Base-by-base conservation (phyloP, 1,140 invertebrate genomes). In the Drosophila teissieri region DNA sequence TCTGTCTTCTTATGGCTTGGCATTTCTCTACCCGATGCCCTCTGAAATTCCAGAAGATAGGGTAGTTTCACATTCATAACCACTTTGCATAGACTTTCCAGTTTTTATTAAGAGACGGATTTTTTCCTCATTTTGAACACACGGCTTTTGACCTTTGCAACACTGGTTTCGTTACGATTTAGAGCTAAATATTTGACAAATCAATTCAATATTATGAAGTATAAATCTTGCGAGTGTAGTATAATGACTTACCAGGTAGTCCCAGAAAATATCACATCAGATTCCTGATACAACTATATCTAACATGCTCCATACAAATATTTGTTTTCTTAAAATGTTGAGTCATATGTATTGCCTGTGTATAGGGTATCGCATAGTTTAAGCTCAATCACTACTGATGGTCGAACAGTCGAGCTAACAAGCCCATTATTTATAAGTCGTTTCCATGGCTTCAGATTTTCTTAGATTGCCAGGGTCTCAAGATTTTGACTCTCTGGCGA, bases 401-500 rank as follows among this genome's bases (percentile, higher is more conserved):
- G 37, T 52, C 60, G 48, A n/a, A 12, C 19, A 44, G 11, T 37
- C 27, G 2, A 64, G 46, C 60, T 64, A 64, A 63, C 48, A 64
- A 52, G 64, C 64, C 64, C 60, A 68, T 68, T 68, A 68, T 64
- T 64, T 68, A 68, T 65, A 64, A 37, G 64, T 65, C 12, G 60
- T 40, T 68, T 68, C 46, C 46, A 65, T 64, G 60, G 60, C 37
- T 31, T 52, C 64, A 14, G 64, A 68, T 64, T 68, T 64, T 64
- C 58, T 51, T 19, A 36, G 60, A 36, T 27, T 63, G 45, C 58
- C 57, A 42, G 19, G 12, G 4, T 34, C 37, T 15, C 27, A 44
- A 51, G 27, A 36, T 14, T 62, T 49, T n/a, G 27, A 67, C 61
- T 42, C 19, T 27, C 36, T 36, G 34, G 40, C 37, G 15, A 56